Evolutionary conservation across 2,888 invertebrate species (phyloP).

Genomic region (Ectemnius cavifrons): DNA sequence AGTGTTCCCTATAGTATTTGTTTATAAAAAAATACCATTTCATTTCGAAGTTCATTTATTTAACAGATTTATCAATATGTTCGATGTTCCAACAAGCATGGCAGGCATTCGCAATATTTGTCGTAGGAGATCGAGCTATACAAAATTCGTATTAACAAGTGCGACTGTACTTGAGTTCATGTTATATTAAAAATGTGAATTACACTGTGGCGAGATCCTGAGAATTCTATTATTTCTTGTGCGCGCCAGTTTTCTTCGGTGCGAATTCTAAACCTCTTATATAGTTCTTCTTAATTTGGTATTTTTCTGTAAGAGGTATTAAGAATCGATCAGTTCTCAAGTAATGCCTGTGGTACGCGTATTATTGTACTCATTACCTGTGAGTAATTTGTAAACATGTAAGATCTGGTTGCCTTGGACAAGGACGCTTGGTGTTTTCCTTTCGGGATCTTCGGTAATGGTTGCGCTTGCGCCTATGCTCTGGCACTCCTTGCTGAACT

Average conservation of each 20-base stretch:
- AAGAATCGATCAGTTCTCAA: slow-evolving; percentile 58
- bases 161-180: not conserved
- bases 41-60: not conserved
- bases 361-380: slow-evolving; percentile 72
- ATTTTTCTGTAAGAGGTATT: slow-evolving; percentile 83
- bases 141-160: not conserved
- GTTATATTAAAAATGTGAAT: no score
- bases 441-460: slow-evolving; percentile 86
- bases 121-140: not conserved
- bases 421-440: slow-evolving; percentile 87
- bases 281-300: slow-evolving; percentile 87
- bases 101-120: no score
- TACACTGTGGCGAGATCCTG: no score
- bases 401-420: slow-evolving; percentile 94
- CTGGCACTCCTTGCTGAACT: slow-evolving; percentile 91
- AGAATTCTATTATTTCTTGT: slow-evolving; percentile 34
- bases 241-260: slow-evolving; percentile 81
- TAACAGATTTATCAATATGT: no score
- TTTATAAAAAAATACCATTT: not conserved
- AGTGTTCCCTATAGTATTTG: not conserved
- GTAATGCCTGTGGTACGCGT: not conserved
- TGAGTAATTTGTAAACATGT: slow-evolving; percentile 80
- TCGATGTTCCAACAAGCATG: no score
- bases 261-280: slow-evolving; percentile 88
- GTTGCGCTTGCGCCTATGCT: slow-evolving; percentile 93